Base-by-base conservation (phyloP, 2,113 vertebrate genomes). In the Acanthisitta chloris region DNA sequence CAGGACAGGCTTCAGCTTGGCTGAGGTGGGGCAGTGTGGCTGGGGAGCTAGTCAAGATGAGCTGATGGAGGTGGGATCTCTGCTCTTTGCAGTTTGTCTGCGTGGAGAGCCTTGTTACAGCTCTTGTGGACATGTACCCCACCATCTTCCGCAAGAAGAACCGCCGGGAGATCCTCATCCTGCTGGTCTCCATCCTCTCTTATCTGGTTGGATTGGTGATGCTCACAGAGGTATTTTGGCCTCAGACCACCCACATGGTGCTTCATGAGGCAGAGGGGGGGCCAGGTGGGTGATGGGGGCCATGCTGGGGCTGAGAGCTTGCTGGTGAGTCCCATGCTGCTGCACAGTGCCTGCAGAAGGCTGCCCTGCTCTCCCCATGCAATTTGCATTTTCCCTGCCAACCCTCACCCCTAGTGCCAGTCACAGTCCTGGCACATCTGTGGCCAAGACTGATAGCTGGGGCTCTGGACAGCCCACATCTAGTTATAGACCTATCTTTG, bases 81-180 rank as follows among this genome's bases (percentile, higher is more conserved):
- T 96, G 40, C 38, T 95, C 34, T 91, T 61, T 91, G 43, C 86
- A 99, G 99, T 99, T 99, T 95, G 99, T 99, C 72, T 99, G 99
- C 0, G 98, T 99, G 42, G 99, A 99, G 90, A 99, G 99, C 87
- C 98, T 99, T 4, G 98, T 99, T 94, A 99, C 99, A 0, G 98
- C 99, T 6, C 78, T 99, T 12, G 98, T 99, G 20, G 99, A 99
- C 97, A 99, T 99, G 99, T 98, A 99, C 61, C 99, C 99, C 12
- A 85, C 70, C 8, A 97, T 98, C 80, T 99, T 99, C 96, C 98
- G 99, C 14, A 98, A 98, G 73, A 99, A 99, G 95, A 98, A 99
- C 92, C 98, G 99, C 76, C 97, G 99, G 31, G 99, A 99, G 97
- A 97, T 97, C 42, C 99, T 99, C 82, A 99, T 99, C 80, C 94